Base-by-base conservation (phyloP, 1,140 invertebrate genomes). In the Trypoxylus dichotomus region DNA sequence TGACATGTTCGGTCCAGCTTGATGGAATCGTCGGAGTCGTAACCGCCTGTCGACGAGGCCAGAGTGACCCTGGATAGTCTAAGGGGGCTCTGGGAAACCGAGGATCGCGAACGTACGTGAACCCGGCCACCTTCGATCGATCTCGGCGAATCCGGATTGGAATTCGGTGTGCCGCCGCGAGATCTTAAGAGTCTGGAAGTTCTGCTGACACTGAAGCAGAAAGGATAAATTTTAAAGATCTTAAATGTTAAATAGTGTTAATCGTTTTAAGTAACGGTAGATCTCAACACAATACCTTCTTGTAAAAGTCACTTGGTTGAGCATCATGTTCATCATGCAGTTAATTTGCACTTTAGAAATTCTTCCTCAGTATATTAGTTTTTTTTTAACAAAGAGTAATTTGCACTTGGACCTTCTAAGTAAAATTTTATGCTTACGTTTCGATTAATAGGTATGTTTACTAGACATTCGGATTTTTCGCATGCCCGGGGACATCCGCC, bases 1-100 rank as follows among this genome's bases (percentile, higher is more conserved):
- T 93, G 93, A 32, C 91, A 91, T 13, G 89, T 89, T 75, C 89
- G 86, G 80, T 93, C 91, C 43, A 93, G 80, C 75, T 87, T 87
- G 5, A 91, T 83, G 77, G 89, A 88, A 72, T 91, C 90, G 75
- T 90, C 89, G 15, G 90, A 89, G 82, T 89, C 88, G 78, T 87
- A 85, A 25, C 84, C 84, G 24, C 83, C 84, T 54, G 87, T 86
- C n/a, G 88, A 87, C 27, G 87, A 87, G 24, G 43, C 81, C n/a
- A 81, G 76, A 15, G 79, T 41, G 13, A 77, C 76, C 85, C 76
- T 87, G 84, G 83, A 84, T 84, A 79, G 84, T 76, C 80, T 84
- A 81, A 76, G 81, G 80, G 81, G 89, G 84, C 77, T 88, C 86
- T 47, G 87, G 84, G 79, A 77, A 2, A 79, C 72, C 3, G 81